These are phyloP conservation scores for Sebastes vulpes DNA, from an alignment of 2,797 vertebrate genomes.

Conservation along the genomic window DNA sequence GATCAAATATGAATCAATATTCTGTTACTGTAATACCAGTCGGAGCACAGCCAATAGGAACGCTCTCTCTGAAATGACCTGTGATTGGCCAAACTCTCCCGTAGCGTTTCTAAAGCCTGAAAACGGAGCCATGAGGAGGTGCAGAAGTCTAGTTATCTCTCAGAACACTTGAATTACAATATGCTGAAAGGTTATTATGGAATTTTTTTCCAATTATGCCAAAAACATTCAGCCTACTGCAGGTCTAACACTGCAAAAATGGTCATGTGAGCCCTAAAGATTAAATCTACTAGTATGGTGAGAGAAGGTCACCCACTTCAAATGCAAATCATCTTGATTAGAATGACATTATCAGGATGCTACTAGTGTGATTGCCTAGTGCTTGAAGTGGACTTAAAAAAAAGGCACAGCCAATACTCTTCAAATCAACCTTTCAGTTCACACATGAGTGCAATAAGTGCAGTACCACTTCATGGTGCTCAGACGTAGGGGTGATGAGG, in stretches of 20 bases:
- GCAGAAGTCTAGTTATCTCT: too few species aligned
- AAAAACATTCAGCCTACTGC: too few species aligned
- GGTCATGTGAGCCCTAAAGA: not conserved
- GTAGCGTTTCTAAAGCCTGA: too few species aligned
- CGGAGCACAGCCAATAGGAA: too few species aligned
- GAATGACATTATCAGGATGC: slow-evolving; percentile 47
- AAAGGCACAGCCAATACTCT: not conserved
- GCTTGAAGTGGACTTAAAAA: slow-evolving; percentile 27
- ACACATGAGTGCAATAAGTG: not conserved
- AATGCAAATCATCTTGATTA: slow-evolving; percentile 33
- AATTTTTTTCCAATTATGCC: too few species aligned
- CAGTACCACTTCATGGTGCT: slow-evolving; percentile 7
- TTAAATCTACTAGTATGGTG: not conserved
- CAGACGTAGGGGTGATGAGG: not conserved
- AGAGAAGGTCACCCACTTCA: slow-evolving; percentile 17
- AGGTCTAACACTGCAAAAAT: not conserved
- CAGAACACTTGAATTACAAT: too few species aligned
- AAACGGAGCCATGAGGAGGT: too few species aligned
- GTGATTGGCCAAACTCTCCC: too few species aligned
- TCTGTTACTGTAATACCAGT: too few species aligned
- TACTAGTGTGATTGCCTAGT: not conserved
- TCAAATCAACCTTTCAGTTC: slow-evolving; percentile 27
- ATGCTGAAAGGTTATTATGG: too few species aligned
- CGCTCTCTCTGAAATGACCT: too few species aligned
- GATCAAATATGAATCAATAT: too few species aligned